Conservation (phyloP, 2,888 invertebrate genomes). For the Dynastes grantii region DNA sequence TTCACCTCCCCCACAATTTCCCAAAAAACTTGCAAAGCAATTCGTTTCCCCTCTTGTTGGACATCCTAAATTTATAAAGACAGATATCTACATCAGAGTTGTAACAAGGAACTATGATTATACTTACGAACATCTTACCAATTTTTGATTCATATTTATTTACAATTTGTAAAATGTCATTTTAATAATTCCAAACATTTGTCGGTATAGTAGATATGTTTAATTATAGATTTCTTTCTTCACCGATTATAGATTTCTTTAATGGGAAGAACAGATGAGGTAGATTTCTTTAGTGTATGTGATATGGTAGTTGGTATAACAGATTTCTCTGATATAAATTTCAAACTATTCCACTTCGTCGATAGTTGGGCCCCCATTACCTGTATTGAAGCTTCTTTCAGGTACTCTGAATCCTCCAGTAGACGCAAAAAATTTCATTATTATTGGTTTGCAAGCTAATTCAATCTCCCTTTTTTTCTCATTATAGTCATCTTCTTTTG, state of each 20-base stretch:
- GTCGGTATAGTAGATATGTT: conserved; percentile 10
- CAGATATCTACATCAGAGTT: conserved; percentile 65
- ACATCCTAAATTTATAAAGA: conserved; percentile 70
- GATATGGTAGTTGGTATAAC: background rate
- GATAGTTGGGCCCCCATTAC: conserved; percentile 60
- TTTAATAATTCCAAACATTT: background rate
- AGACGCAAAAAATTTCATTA: conserved; percentile 67
- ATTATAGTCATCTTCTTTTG: conserved; percentile 76
- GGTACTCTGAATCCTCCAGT: conserved; percentile 48
- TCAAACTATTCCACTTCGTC: conserved; percentile 63
- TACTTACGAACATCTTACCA: conserved; percentile 53
- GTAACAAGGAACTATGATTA: conserved; percentile 61
- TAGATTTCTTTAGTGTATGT: background rate
- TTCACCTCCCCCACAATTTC: conserved; percentile 72
- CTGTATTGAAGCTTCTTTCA: conserved; percentile 39
- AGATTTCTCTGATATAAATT: background rate
- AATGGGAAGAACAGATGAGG: background rate
- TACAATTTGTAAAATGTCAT: background rate
- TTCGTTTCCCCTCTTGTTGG: conserved; percentile 69
- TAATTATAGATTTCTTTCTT: background rate
- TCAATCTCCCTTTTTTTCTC: conserved; percentile 76
- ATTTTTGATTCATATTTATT: conserved; percentile 44
- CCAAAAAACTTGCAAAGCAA: conserved; percentile 73
- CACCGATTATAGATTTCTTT: background rate
- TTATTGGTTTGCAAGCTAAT: conserved; percentile 73